Conservation (phyloP, 2,888 invertebrate genomes). For the Trachelus troglodyta region DNA sequence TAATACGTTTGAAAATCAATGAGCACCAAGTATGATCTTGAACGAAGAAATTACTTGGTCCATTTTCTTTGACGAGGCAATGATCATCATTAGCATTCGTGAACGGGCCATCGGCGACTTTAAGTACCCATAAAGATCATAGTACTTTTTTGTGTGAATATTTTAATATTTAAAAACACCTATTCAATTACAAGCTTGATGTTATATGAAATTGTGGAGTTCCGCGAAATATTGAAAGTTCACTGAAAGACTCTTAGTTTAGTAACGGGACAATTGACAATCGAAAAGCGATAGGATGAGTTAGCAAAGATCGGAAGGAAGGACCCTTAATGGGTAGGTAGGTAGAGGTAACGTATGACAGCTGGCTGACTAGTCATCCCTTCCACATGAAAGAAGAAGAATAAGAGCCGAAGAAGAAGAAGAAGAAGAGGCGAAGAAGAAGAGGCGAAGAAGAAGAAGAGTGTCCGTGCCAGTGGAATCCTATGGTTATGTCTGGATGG, state of each 20-base stretch:
- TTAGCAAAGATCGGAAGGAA: not conserved
- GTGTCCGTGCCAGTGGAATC: slow-evolving; percentile 8
- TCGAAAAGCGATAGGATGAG: not conserved
- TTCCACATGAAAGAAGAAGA: slow-evolving; percentile 24
- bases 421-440: slow-evolving; percentile 20
- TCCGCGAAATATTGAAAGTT: not conserved
- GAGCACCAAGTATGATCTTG: not conserved
- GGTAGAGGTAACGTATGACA: not conserved
- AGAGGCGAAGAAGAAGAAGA: slow-evolving; percentile 25
- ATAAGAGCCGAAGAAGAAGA: slow-evolving; percentile 40
- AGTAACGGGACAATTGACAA: not conserved
- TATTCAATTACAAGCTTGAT: not conserved
- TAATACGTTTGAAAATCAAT: not conserved
- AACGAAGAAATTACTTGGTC: not conserved
- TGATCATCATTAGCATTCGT: not conserved
- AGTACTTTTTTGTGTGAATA: not conserved
- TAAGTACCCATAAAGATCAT: not conserved
- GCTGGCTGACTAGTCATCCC: slow-evolving; percentile 28
- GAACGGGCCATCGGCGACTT: not conserved
- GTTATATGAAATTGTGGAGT: fast-evolving
- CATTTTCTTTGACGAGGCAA: not conserved
- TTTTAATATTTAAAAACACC: not conserved
- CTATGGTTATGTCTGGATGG: slow-evolving; percentile 4
- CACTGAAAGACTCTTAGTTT: not conserved
- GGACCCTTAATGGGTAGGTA: not conserved